Evolutionary conservation across 1,140 invertebrate genomes (phyloP).

Genomic region (Linepithema humile): DNA sequence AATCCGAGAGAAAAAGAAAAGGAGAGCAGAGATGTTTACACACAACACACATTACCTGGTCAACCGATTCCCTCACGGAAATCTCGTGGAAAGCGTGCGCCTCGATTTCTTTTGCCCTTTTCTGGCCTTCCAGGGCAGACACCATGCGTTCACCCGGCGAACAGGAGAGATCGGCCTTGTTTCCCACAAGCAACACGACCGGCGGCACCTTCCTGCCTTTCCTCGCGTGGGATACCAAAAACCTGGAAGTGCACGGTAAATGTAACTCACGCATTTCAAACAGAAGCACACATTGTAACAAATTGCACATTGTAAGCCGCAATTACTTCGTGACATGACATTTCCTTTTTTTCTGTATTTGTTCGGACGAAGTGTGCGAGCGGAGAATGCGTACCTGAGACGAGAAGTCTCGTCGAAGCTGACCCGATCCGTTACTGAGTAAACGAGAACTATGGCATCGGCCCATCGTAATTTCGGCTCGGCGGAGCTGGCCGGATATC

Average conservation of each 20-base stretch:
- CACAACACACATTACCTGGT: constrained; percentile 86
- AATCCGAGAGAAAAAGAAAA: too few relatives aligned
- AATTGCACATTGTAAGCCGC: background rate
- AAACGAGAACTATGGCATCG: constrained; percentile 93
- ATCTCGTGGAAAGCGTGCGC: constrained; percentile 94
- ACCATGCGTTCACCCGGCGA: constrained; percentile 90
- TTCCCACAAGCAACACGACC: constrained; percentile 90
- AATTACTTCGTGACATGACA: background rate
- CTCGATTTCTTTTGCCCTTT: constrained; percentile 90
- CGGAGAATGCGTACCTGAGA: constrained; percentile 86
- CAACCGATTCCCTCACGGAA: constrained; percentile 92
- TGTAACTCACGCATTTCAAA: background rate
- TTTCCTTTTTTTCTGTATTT: background rate
- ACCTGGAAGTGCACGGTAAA: constrained; percentile 42
- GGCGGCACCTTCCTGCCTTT: constrained; percentile 86
- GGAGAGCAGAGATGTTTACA: background rate
- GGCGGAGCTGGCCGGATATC: constrained; percentile 37
- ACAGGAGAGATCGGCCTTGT: constrained; percentile 90
- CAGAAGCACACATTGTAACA: background rate
- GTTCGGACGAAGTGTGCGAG: background rate
- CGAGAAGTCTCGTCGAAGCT: constrained; percentile 94
- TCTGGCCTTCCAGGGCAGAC: constrained; percentile 88
- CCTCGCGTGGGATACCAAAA: constrained; percentile 80
- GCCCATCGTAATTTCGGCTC: constrained; percentile 93
- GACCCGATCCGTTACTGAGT: constrained; percentile 92